Percentiles rank a stretch among this genome's conserved stretches.
These are phyloP conservation scores for Hemistola chrysoprasaria DNA, from an alignment of 2,888 invertebrate species.

Conservation along the genomic window DNA sequence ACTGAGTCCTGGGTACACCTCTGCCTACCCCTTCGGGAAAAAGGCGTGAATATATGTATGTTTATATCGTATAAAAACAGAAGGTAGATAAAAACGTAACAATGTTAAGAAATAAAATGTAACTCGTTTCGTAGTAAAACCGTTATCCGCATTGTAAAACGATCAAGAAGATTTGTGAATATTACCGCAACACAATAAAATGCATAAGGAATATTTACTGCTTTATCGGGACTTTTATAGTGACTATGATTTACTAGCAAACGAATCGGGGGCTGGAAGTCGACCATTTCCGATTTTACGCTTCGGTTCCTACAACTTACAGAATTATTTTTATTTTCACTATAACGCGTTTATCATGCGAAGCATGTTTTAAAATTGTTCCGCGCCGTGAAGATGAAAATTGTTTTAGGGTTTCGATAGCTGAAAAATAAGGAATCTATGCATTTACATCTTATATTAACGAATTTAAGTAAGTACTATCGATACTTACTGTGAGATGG, in stretches of 20 bases:
- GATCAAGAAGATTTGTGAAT: conserved; percentile 53
- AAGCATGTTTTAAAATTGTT: conserved; percentile 28
- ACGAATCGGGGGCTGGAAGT: conserved; percentile 52
- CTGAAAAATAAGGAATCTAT: too few relatives aligned
- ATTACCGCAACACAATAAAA: conserved; percentile 60
- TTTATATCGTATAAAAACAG: too few relatives aligned
- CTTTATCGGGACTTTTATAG: conserved; percentile 74
- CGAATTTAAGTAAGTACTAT: too few relatives aligned
- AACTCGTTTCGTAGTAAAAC: conserved; percentile 7
- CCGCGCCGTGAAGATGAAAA: conserved; percentile 8
- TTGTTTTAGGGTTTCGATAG: neutral
- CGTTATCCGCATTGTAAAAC: conserved; percentile 29
- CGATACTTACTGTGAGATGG: too few relatives aligned
- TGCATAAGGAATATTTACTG: conserved; percentile 70
- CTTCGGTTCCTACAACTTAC: conserved; percentile 49
- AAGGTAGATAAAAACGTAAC: neutral
- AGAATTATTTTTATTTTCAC: conserved; percentile 47
- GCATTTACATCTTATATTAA: too few relatives aligned
- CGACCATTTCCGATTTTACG: conserved; percentile 75
- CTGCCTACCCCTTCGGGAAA: too few relatives aligned
- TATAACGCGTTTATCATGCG: conserved; percentile 28
- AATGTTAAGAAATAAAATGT: conserved; percentile 3
- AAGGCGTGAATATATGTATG: too few relatives aligned
- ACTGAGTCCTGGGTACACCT: too few relatives aligned
- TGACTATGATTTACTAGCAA: conserved; percentile 71